phyloP scores from a whole-genome alignment of 2,113 vertebrate genomes.

The Laticauda laticaudata region DNA sequence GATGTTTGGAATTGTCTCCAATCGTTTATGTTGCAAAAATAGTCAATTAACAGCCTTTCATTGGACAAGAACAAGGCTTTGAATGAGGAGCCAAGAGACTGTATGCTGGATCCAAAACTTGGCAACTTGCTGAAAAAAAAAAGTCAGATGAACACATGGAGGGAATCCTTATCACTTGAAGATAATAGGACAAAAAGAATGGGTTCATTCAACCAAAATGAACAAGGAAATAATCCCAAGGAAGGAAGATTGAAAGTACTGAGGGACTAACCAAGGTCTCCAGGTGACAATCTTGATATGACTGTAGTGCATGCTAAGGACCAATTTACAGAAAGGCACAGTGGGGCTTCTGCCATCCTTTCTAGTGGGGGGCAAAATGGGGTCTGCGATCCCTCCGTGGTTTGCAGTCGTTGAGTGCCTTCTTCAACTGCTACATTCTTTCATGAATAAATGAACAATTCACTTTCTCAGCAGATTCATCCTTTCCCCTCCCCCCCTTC shows the following conservation, averaged over 20 bases:
- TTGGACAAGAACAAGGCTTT: not conserved
- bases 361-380: not conserved
- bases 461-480: not conserved
- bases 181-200: not conserved
- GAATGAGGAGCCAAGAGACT: not conserved
- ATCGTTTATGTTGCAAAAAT: not conserved
- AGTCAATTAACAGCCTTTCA: not conserved
- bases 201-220: not conserved
- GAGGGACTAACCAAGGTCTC: no score
- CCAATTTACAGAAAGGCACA: not conserved
- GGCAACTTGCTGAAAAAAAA: not conserved
- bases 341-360: not conserved
- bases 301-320: not conserved
- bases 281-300: not conserved
- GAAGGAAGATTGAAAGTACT: not conserved
- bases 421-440: not conserved
- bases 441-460: not conserved
- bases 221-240: not conserved
- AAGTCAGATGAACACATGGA: not conserved
- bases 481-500: not conserved
- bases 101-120: not conserved
- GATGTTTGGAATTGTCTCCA: not conserved
- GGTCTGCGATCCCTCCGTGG: not conserved
- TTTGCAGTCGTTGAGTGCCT: not conserved
- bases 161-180: not conserved